Conservation (phyloP, 2,797 vertebrate species). For the Heteromormyrus szaboi region DNA sequence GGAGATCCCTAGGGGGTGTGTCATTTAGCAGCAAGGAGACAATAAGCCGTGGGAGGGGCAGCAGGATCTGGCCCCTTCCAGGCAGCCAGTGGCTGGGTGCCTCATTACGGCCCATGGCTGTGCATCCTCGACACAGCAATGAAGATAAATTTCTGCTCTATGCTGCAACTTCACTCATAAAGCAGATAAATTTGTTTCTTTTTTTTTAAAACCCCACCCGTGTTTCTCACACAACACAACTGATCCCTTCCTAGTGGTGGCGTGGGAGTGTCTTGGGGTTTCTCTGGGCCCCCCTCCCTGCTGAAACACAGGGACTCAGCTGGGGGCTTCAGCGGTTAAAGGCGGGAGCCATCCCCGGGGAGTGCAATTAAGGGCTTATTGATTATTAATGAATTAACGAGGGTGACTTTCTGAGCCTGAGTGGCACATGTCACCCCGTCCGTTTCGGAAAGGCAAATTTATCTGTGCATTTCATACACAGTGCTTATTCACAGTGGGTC, state of each 20-base stretch:
- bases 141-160: not conserved
- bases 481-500: not conserved
- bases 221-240: not conserved
- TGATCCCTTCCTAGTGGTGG: slow-evolving; percentile 4
- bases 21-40: not conserved
- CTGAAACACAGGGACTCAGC: not conserved
- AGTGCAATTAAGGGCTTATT: slow-evolving; percentile 26
- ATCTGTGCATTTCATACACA: not conserved
- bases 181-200: not conserved
- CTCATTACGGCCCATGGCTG: not conserved
- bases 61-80: not conserved
- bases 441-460: not conserved
- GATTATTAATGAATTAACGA: slow-evolving; percentile 31
- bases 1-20: not conserved
- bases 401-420: not conserved
- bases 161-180: not conserved
- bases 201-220: not conserved
- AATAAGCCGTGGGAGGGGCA: not conserved
- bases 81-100: not conserved
- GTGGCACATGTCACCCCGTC: not conserved
- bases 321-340: slow-evolving; percentile 10
- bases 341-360: not conserved
- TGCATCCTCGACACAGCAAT: not conserved
- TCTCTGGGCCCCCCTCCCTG: not conserved
- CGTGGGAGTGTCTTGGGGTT: slow-evolving; percentile 12